Conservation (phyloP, 2,888 invertebrate species). For the Agrochola lychnidis region DNA sequence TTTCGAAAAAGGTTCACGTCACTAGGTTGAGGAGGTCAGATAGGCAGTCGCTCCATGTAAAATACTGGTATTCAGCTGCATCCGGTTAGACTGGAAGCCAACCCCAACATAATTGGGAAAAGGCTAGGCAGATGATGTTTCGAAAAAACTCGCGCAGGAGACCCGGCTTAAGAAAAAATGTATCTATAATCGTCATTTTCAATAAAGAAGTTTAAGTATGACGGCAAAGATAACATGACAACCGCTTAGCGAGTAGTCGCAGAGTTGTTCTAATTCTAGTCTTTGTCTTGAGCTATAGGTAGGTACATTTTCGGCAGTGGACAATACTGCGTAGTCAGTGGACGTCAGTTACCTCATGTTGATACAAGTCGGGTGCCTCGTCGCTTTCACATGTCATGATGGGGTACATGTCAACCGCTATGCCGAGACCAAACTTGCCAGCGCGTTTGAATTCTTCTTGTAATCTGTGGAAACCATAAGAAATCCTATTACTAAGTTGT, state of each 20-base stretch:
- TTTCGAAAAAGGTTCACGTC: no score
- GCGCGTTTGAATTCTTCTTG: conserved; percentile 91
- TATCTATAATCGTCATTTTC: not conserved
- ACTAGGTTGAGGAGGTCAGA: no score
- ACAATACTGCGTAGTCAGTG: not conserved
- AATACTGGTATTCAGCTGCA: no score
- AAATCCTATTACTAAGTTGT: not conserved
- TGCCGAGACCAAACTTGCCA: conserved; percentile 92
- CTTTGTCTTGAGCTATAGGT: not conserved
- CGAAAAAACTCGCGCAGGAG: no score
- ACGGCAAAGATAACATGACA: not conserved
- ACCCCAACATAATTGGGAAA: no score
- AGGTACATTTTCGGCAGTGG: not conserved
- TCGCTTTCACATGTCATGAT: conserved; percentile 93
- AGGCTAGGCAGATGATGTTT: no score
- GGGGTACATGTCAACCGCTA: conserved; percentile 93
- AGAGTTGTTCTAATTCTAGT: not conserved
- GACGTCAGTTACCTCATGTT: conserved; percentile 81
- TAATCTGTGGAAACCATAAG: conserved; percentile 84
- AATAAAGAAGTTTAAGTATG: no score
- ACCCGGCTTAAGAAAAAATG: not conserved
- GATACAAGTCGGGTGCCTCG: conserved; percentile 93
- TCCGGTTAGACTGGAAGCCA: no score
- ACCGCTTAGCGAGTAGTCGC: no score
- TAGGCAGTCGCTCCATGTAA: no score